Evolutionary conservation across 2,888 invertebrate species (phyloP), one percentile per base, ranked within the genome.

Genomic region (Cheilosia pagana): DNA sequence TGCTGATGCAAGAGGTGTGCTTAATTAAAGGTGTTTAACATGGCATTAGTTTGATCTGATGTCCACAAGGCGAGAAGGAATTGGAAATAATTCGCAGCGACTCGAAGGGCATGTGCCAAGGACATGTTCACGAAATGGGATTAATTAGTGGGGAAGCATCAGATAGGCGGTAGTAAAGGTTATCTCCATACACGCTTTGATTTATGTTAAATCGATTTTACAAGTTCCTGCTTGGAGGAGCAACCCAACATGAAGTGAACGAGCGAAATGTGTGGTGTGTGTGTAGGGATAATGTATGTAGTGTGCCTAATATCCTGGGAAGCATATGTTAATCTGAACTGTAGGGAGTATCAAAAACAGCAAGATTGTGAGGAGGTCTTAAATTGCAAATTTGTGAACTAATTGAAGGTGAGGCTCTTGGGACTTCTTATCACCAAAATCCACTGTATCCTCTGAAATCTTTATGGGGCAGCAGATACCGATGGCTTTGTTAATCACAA

Each of bases 1-100:
- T 76, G 76, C 70, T 75, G 81, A 74, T 70, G 65, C 43, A 59
- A 59, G 41, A 65, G 60, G 53, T 41, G 62, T 67, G 39, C 62
- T 53, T 81, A 78, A 83, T 83, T 83, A 55, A 77, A 83, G 82
- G 82, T 78, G 78, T 83, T 74, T 68, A 74, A 68, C 82, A 78
- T 52, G 52, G 74, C 52, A 83, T 78, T 68, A 59, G 68, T 83
- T 67, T 77, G 72, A 53, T 62, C 41, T 53, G n/a, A n/a, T n/a
- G 77, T 72, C 52, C 71, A 57, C 14, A 31, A 35, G 19, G 35
- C 19, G 65, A 21, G 45, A 19, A 16, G 68, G 41, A 53, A 74
- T 63, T 55, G 68, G 35, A 39, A 68, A 39, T 71, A 77, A 50
- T 77, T 59, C 55, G 35, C 67, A 39, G 19, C 25, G 77, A 68